A percentile compares a stretch with the other conserved stretches of the same genome.
Evolutionary conservation across 1,140 invertebrate species (phyloP).

Genomic region (Brachionus rubens): DNA sequence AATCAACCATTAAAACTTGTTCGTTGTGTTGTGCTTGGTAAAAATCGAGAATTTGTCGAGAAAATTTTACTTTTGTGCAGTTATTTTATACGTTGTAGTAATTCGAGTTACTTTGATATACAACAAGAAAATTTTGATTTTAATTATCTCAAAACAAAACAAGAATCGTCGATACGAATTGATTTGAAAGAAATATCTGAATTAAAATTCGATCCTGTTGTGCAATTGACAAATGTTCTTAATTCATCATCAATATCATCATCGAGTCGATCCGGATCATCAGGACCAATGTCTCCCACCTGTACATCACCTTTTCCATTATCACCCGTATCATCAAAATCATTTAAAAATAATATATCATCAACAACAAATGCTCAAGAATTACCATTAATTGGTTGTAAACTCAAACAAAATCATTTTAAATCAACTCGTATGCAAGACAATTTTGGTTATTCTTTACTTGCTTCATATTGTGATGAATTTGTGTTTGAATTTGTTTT

Average conservation of each 20-base stretch:
- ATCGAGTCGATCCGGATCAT: neutral
- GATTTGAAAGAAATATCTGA: neutral
- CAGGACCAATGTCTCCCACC: neutral
- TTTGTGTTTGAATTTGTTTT: constrained; percentile 41
- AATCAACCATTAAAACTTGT: constrained; percentile 7
- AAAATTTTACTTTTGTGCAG: constrained; percentile 3
- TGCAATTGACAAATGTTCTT: neutral
- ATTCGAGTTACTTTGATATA: constrained; percentile 14
- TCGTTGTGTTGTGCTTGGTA: constrained; percentile 17
- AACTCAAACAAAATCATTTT: neutral
- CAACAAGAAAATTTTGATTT: constrained; percentile 2
- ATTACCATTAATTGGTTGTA: constrained; percentile 7
- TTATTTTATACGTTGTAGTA: constrained; percentile 43
- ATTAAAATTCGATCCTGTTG: neutral
- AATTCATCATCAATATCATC: constrained; percentile 1
- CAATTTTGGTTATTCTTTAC: constrained; percentile 25
- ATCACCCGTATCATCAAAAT: too few relatives aligned
- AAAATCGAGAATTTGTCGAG: constrained; percentile 20
- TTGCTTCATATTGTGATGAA: constrained; percentile 31
- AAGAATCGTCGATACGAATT: neutral
- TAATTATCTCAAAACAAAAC: neutral
- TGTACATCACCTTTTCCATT: too few relatives aligned
- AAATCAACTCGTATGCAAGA: constrained; percentile 8
- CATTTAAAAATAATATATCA: neutral
- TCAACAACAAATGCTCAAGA: neutral